Evolutionary conservation across 2,113 vertebrate species (phyloP).

Genomic region (Spheniscus mendiculus): DNA sequence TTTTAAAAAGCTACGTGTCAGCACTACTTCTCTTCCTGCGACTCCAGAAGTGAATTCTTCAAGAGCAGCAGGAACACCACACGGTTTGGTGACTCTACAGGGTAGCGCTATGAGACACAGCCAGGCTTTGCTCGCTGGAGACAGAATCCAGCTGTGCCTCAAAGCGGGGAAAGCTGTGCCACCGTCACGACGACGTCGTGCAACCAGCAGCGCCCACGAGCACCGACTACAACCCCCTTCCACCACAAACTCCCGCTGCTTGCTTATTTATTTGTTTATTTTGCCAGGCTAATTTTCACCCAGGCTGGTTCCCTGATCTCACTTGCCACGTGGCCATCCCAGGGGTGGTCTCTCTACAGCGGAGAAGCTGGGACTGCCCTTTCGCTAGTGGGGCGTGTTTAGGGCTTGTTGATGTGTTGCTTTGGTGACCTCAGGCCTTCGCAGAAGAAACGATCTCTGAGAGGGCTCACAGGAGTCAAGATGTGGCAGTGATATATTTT

Average conservation of each 20-base stretch:
- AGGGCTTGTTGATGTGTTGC: neutral
- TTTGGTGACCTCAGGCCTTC: neutral
- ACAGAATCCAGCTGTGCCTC: neutral
- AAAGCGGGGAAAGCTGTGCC: neutral
- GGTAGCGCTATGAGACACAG: neutral
- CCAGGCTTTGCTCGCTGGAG: neutral
- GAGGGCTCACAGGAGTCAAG: neutral
- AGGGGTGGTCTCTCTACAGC: too few species aligned
- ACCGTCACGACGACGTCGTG: accelerated
- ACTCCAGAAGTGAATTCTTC: neutral
- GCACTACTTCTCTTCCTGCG: neutral
- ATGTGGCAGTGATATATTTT: neutral
- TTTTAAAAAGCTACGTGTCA: neutral
- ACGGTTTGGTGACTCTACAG: neutral
- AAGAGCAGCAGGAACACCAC: neutral
- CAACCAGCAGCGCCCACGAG: neutral
- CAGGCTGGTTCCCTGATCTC: neutral
- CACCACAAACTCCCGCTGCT: accelerated
- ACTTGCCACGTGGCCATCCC: accelerated
- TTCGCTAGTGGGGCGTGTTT: accelerated
- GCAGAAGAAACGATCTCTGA: neutral
- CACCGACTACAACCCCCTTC: neutral
- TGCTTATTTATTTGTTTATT: too few species aligned
- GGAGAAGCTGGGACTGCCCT: neutral
- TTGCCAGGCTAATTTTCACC: neutral